Conservation (phyloP, 2,888 invertebrate genomes). For the Tholera decimalis region DNA sequence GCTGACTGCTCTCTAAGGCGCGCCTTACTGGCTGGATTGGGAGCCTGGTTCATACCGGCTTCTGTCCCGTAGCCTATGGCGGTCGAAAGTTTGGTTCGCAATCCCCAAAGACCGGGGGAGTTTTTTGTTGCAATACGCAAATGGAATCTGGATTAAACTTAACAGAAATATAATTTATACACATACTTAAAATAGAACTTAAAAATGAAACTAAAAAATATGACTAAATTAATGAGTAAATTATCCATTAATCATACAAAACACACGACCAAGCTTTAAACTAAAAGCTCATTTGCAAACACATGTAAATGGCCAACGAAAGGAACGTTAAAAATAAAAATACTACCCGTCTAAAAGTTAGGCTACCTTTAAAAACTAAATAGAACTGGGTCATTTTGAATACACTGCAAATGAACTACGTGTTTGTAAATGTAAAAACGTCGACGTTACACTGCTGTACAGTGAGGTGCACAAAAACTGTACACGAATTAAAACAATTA, state of each 20-base stretch:
- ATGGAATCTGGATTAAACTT: too few species aligned
- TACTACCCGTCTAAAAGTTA: slow-evolving; percentile 48
- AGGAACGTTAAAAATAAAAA: slow-evolving; percentile 54
- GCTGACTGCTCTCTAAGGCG: too few species aligned
- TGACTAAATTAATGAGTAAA: slow-evolving; percentile 11
- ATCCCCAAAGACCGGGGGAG: too few species aligned
- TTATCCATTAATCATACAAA: slow-evolving; percentile 16
- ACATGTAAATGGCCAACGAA: slow-evolving; percentile 50
- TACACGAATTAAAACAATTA: slow-evolving; percentile 58
- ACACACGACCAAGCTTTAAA: slow-evolving; percentile 2
- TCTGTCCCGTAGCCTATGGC: too few species aligned
- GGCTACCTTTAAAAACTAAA: slow-evolving; percentile 66
- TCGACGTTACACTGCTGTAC: slow-evolving; percentile 41
- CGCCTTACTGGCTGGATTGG: too few species aligned
- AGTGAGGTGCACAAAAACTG: slow-evolving; percentile 56
- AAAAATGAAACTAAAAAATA: too few species aligned
- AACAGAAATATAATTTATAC: too few species aligned
- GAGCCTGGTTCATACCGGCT: too few species aligned
- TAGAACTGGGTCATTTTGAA: slow-evolving; percentile 74
- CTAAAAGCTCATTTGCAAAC: slow-evolving; percentile 55
- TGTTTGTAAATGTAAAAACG: slow-evolving; percentile 67
- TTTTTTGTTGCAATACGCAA: too few species aligned
- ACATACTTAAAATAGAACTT: too few species aligned
- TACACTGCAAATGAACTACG: slow-evolving; percentile 74
- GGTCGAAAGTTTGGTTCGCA: too few species aligned